phyloP scores from a whole-genome alignment of 2,888 invertebrate species.

The Xestia rhomboidea region DNA sequence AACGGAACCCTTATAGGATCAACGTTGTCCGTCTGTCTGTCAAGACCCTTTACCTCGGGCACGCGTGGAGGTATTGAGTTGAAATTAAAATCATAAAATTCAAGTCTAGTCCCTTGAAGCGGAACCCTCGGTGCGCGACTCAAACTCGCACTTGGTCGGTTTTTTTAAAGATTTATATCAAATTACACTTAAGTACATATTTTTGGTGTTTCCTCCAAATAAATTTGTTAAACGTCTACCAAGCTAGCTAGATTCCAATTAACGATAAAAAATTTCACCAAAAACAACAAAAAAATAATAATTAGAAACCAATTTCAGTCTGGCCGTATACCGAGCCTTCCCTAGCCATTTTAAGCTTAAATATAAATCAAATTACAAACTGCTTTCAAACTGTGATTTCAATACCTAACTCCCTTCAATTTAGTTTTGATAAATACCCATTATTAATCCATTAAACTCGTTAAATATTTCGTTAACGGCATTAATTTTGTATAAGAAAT shows the following conservation, averaged over 20 bases:
- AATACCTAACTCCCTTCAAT: conserved; percentile 21
- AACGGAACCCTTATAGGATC: too few species aligned
- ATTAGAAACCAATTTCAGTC: conserved; percentile 9
- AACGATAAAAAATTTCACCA: conserved; percentile 11
- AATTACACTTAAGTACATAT: not conserved
- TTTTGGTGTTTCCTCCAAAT: too few species aligned
- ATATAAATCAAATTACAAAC: conserved; percentile 37
- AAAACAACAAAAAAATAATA: not conserved
- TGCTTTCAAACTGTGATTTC: conserved; percentile 12
- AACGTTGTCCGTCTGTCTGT: too few species aligned
- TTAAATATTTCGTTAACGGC: conserved; percentile 38
- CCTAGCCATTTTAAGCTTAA: not conserved
- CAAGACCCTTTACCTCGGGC: too few species aligned
- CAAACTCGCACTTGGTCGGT: too few species aligned
- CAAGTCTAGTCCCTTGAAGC: too few species aligned
- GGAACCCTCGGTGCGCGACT: too few species aligned
- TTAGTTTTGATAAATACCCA: conserved; percentile 39
- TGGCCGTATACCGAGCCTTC: not conserved
- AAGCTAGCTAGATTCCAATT: conserved; percentile 2
- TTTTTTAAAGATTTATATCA: too few species aligned
- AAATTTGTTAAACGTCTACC: too few species aligned
- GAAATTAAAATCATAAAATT: too few species aligned
- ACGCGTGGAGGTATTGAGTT: too few species aligned
- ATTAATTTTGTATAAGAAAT: conserved; percentile 59
- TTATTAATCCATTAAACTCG: conserved; percentile 43